Evolutionary conservation across 1,140 invertebrate genomes (phyloP).

Genomic region (Dreissena polymorpha): DNA sequence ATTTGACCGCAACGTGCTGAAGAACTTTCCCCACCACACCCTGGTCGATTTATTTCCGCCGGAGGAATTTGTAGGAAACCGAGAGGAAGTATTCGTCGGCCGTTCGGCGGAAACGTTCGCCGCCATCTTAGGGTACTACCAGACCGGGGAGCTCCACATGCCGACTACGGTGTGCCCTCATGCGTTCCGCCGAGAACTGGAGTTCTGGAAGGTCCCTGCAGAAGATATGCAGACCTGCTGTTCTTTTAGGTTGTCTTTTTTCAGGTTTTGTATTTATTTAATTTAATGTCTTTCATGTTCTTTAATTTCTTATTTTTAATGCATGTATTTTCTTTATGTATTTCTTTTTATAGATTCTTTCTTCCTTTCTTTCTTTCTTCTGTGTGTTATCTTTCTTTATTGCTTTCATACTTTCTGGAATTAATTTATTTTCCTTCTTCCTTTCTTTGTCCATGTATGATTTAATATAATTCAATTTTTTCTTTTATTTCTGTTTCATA

Average conservation of each 20-base stretch:
- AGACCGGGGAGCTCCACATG: slow-evolving; percentile 67
- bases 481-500: too few species aligned
- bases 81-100: slow-evolving; percentile 35
- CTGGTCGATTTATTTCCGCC: background rate
- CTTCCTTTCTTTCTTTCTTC: too few species aligned
- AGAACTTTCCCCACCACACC: background rate
- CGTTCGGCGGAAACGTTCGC: slow-evolving; percentile 57
- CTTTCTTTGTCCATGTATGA: too few species aligned
- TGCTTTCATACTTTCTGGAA: too few species aligned
- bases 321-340: too few species aligned
- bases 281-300: too few species aligned
- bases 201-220: slow-evolving; percentile 67
- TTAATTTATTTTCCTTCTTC: too few species aligned
- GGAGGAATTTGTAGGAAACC: background rate
- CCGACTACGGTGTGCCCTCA: slow-evolving; percentile 63
- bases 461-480: too few species aligned
- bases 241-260: slow-evolving; percentile 51
- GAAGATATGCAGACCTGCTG: slow-evolving; percentile 66
- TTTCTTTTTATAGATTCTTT: too few species aligned
- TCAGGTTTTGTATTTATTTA: too few species aligned
- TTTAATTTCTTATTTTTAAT: too few species aligned
- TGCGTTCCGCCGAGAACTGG: slow-evolving; percentile 63
- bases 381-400: too few species aligned
- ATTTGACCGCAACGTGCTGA: slow-evolving; percentile 18
- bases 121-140: slow-evolving; percentile 64